These are phyloP conservation scores for Amblyopsis hoosieri DNA, from an alignment of 2,797 vertebrate species.

Conservation along the genomic window DNA sequence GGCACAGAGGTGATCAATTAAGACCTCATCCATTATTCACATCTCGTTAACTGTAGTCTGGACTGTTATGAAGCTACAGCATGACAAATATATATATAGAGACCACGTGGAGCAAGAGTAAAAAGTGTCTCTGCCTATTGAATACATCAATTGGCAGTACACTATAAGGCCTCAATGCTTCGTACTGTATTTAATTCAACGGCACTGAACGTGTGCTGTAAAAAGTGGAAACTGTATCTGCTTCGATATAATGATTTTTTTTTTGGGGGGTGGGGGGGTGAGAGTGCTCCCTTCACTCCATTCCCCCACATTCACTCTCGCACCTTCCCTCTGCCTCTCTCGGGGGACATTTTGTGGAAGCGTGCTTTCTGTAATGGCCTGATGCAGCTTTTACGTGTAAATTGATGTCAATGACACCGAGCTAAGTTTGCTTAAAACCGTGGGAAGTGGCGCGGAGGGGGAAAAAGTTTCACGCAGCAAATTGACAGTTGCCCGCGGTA, in stretches of 20 bases:
- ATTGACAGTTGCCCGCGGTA: constrained; percentile 53
- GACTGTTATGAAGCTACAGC: constrained; percentile 28
- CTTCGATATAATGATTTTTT: constrained; percentile 10
- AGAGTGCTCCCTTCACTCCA: neutral
- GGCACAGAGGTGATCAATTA: constrained; percentile 62
- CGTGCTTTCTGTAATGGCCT: constrained; percentile 53
- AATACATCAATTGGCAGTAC: neutral
- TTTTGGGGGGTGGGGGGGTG: neutral
- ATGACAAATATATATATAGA: constrained; percentile 28
- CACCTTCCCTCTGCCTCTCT: constrained; percentile 34
- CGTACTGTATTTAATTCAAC: constrained; percentile 40
- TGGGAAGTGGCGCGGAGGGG: constrained; percentile 52
- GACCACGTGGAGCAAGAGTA: neutral
- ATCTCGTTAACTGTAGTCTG: constrained; percentile 36
- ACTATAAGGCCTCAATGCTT: constrained; percentile 40
- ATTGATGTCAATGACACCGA: constrained; percentile 72
- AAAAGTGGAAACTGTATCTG: no score
- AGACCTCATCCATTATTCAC: constrained; percentile 68
- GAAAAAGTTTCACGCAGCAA: constrained; percentile 53
- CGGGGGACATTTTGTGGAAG: constrained; percentile 53
- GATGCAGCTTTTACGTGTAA: constrained; percentile 64
- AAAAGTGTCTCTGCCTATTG: neutral
- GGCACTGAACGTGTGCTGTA: constrained; percentile 27
- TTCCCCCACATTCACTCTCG: constrained; percentile 51
- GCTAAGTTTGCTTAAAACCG: constrained; percentile 70